These are phyloP conservation scores for Morpho helenor DNA, from an alignment of 2,888 invertebrate species.

Conservation along the genomic window DNA sequence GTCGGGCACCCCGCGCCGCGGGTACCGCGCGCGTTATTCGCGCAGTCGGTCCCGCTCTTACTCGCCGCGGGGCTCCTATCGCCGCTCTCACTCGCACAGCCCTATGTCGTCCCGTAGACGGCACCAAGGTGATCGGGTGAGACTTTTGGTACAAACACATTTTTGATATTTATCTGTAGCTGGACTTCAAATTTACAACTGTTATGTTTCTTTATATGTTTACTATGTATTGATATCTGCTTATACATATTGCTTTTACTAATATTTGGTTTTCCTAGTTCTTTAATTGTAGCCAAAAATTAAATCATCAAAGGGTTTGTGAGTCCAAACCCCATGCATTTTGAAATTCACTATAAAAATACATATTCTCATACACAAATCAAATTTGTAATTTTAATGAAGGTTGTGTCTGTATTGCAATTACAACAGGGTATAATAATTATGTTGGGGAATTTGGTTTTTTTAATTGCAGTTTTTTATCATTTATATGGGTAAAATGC, in stretches of 20 bases:
- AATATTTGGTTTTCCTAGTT: too few species aligned
- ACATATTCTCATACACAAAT: too few species aligned
- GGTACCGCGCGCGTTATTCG: constrained; percentile 79
- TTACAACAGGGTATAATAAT: too few species aligned
- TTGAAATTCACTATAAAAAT: too few species aligned
- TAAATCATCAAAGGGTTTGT: too few species aligned
- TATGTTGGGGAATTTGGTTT: too few species aligned
- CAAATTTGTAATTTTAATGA: too few species aligned
- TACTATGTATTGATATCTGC: neutral
- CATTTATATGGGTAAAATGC: too few species aligned
- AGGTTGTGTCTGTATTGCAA: too few species aligned
- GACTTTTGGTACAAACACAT: constrained; percentile 29
- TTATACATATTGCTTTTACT: neutral
- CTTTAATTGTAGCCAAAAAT: too few species aligned
- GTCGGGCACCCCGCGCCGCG: constrained; percentile 77
- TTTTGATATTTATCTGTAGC: constrained; percentile 11
- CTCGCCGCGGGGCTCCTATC: constrained; percentile 80
- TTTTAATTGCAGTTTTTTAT: too few species aligned
- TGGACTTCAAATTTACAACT: constrained; percentile 12
- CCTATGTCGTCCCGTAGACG: constrained; percentile 90
- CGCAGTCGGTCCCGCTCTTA: constrained; percentile 83
- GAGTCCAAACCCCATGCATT: too few species aligned
- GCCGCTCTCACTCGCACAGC: constrained; percentile 85
- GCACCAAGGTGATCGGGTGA: constrained; percentile 87
- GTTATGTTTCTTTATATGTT: constrained; percentile 4